These are phyloP conservation scores for Harpagoxenus sublaevis DNA, from an alignment of 2,888 invertebrate species.

Conservation along the genomic window DNA sequence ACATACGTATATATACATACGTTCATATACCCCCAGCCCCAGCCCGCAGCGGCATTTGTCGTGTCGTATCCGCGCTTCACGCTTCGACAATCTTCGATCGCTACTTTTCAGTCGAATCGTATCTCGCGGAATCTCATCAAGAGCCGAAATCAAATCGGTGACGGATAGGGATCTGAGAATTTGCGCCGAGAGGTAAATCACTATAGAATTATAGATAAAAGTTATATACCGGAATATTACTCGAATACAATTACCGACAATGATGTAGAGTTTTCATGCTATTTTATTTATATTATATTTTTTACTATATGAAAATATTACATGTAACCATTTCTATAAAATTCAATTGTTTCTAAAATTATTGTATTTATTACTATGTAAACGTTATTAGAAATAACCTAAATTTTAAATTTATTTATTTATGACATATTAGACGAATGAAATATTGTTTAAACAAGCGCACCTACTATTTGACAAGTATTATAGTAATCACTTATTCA, in stretches of 20 bases:
- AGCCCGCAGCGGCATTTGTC: conserved; percentile 26
- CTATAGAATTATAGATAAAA: not conserved
- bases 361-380: not conserved
- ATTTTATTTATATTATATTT: conserved; percentile 7
- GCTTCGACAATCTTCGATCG: conserved; percentile 40
- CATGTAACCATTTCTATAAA: not conserved
- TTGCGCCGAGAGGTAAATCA: not conserved
- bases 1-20: conserved; percentile 12
- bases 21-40: conserved; percentile 19
- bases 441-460: not conserved
- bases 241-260: conserved; percentile 41
- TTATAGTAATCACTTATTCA: not conserved
- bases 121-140: conserved; percentile 17
- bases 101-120: conserved; percentile 36
- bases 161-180: not conserved
- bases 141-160: not conserved
- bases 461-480: not conserved
- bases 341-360: conserved; percentile 1
- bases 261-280: not conserved
- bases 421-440: not conserved
- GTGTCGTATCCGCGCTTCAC: conserved; percentile 56
- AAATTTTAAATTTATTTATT: not conserved
- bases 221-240: conserved; percentile 10
- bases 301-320: not conserved
- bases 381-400: not conserved